Percentiles rank a stretch among this genome's conserved stretches.
Evolutionary conservation across 1,140 invertebrate species (phyloP).

Genomic region (Carposina sasakii): DNA sequence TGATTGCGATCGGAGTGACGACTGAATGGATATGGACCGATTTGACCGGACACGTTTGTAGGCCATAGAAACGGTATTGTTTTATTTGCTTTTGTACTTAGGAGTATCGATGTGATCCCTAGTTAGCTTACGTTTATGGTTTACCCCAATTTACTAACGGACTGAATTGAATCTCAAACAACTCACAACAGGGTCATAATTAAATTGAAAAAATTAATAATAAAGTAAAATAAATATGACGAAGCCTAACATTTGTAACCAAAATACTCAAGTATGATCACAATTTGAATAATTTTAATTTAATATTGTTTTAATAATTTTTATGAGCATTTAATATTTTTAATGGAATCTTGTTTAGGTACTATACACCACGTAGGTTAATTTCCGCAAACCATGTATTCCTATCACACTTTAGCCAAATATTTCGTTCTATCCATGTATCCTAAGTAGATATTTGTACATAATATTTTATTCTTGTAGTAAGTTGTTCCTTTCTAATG

Average conservation of each 20-base stretch:
- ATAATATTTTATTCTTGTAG: conserved; percentile 69
- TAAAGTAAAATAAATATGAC: conserved; percentile 34
- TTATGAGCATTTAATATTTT: conserved; percentile 40
- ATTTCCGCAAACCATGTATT: conserved; percentile 53
- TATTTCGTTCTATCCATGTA: conserved; percentile 58
- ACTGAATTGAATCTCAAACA: conserved; percentile 46
- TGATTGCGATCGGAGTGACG: conserved; percentile 13
- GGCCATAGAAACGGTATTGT: conserved; percentile 8
- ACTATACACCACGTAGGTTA: conserved; percentile 44
- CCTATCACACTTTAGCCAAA: conserved; percentile 67
- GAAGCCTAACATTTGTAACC: conserved; percentile 59
- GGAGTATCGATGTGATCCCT: conserved; percentile 17
- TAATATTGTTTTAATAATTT: too few relatives aligned
- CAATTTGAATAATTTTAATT: too few relatives aligned
- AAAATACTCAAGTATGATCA: conserved; percentile 61
- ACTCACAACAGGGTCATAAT: conserved; percentile 57
- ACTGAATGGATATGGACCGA: conserved; percentile 7
- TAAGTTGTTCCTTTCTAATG: conserved; percentile 58
- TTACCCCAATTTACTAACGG: conserved; percentile 22
- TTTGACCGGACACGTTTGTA: background rate
- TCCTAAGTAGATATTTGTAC: conserved; percentile 61
- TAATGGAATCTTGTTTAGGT: conserved; percentile 28
- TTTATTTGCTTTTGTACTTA: conserved; percentile 34
- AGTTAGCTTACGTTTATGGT: conserved; percentile 23
- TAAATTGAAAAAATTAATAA: conserved; percentile 28